Conservation (phyloP, 2,113 vertebrate species). For the Tylochromis polylepis region DNA sequence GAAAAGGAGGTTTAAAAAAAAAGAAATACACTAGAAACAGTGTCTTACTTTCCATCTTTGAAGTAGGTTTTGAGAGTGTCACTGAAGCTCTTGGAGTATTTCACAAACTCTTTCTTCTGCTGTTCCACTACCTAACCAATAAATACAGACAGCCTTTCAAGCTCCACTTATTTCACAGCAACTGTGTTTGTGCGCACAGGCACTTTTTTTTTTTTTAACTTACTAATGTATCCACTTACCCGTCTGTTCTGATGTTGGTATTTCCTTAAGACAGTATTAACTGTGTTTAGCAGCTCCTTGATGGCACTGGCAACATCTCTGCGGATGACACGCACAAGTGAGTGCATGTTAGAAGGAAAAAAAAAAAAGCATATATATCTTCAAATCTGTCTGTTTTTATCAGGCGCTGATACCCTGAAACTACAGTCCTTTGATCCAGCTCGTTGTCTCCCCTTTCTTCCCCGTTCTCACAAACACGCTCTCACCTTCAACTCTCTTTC, state of each 20-base stretch:
- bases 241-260: slow-evolving; percentile 91
- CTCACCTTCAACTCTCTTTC: slow-evolving; percentile 24
- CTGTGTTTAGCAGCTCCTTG: slow-evolving; percentile 94
- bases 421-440: slow-evolving; percentile 22
- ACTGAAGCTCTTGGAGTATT: slow-evolving; percentile 99
- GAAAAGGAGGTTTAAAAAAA: neutral
- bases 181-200: neutral
- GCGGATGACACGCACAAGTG: slow-evolving; percentile 18
- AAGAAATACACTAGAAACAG: slow-evolving; percentile 13
- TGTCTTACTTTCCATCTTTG: slow-evolving; percentile 95
- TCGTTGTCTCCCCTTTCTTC: neutral
- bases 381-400: slow-evolving; percentile 19
- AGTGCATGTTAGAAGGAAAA: neutral
- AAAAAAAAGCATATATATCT: neutral
- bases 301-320: slow-evolving; percentile 97
- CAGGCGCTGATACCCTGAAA: neutral
- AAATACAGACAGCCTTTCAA: slow-evolving; percentile 60
- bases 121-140: slow-evolving; percentile 85
- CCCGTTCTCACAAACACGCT: neutral
- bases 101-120: slow-evolving; percentile 99
- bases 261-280: slow-evolving; percentile 94
- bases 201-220: neutral
- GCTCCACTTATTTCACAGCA: slow-evolving; percentile 12
- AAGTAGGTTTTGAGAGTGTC: slow-evolving; percentile 97
- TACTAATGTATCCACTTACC: slow-evolving; percentile 52